These are phyloP conservation scores for Serinus canaria DNA, from an alignment of 2,113 vertebrate species.

Conservation along the genomic window DNA sequence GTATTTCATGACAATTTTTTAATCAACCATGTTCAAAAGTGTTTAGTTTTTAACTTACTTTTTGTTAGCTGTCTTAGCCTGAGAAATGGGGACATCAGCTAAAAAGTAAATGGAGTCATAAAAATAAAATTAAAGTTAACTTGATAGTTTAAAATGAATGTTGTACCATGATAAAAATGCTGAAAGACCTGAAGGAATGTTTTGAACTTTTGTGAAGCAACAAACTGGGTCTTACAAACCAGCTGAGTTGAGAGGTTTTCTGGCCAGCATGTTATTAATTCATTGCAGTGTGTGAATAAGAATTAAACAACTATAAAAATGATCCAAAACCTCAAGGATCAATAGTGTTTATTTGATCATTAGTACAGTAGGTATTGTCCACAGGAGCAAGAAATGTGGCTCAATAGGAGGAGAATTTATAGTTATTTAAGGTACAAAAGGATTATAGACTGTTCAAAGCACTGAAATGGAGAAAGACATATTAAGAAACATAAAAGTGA, in stretches of 20 bases:
- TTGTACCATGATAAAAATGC: not conserved
- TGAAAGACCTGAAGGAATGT: not conserved
- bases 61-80: not conserved
- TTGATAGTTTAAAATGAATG: not conserved
- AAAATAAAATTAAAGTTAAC: conserved; percentile 1
- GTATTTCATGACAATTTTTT: not conserved
- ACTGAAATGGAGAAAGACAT: not conserved
- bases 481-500: conserved; percentile 3
- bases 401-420: not conserved
- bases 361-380: not conserved
- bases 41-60: not conserved
- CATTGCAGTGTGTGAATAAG: not conserved
- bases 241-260: not conserved
- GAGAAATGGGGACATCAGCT: not conserved
- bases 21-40: not conserved
- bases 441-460: not conserved
- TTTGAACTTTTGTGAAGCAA: not conserved
- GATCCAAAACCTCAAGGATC: not conserved
- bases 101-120: not conserved
- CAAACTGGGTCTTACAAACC: not conserved
- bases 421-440: not conserved
- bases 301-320: not conserved
- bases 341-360: not conserved
- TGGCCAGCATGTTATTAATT: not conserved
- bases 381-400: not conserved